These are phyloP conservation scores for Agrotis clavis DNA, from an alignment of 2,888 invertebrate species.

Conservation along the genomic window DNA sequence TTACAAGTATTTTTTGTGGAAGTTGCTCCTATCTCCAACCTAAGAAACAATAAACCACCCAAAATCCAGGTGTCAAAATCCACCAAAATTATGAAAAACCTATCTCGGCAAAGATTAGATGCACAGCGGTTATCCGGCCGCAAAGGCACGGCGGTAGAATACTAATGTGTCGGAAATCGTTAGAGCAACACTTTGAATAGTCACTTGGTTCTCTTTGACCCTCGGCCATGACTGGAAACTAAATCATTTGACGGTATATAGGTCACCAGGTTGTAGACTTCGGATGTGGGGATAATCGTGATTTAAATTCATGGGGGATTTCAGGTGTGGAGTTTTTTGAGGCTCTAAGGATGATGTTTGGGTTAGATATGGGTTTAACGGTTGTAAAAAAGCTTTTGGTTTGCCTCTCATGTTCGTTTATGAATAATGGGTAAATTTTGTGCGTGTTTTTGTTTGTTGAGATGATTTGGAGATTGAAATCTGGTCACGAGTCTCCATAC, in stretches of 20 bases:
- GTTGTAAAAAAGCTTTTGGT: not conserved
- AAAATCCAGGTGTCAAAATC: constrained; percentile 34
- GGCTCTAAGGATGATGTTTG: not conserved
- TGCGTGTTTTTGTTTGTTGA: not conserved
- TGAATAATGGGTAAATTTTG: not conserved
- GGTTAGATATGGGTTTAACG: not conserved
- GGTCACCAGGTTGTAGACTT: constrained; percentile 53
- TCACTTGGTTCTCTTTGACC: constrained; percentile 53
- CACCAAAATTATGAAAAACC: constrained; percentile 29
- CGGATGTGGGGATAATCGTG: constrained; percentile 29
- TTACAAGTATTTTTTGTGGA: too few species aligned
- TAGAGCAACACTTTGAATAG: constrained; percentile 65
- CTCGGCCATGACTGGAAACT: constrained; percentile 60
- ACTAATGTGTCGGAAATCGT: constrained; percentile 64
- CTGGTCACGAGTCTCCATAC: too few species aligned
- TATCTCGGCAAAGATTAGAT: constrained; percentile 35
- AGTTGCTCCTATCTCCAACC: not conserved
- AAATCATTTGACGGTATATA: constrained; percentile 62
- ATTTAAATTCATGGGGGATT: constrained; percentile 58
- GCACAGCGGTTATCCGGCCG: constrained; percentile 50
- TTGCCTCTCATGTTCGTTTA: not conserved
- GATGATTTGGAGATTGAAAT: not conserved
- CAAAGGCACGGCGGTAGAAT: constrained; percentile 46
- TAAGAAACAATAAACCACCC: constrained; percentile 2
- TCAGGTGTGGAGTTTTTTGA: constrained; percentile 44